These are phyloP conservation scores for Coracias cyanogaster DNA, from an alignment of 2,797 vertebrate species.

Conservation along the genomic window DNA sequence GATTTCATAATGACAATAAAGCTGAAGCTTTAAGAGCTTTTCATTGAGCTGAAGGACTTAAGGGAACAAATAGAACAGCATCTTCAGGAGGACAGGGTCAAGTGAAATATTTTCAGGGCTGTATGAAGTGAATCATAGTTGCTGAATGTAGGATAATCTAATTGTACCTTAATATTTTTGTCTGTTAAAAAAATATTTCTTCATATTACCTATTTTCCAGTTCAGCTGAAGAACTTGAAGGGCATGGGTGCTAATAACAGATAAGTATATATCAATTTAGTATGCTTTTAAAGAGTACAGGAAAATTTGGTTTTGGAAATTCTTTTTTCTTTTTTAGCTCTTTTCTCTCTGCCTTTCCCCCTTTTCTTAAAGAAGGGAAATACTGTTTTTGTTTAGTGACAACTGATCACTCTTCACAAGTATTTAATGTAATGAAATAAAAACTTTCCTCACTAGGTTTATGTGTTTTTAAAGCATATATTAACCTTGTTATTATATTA, in stretches of 20 bases:
- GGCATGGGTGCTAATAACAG: not conserved
- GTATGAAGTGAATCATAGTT: not conserved
- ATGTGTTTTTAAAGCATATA: not conserved
- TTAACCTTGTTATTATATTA: not conserved
- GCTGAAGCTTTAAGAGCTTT: not conserved
- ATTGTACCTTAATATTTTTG: not conserved
- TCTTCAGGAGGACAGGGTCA: not conserved
- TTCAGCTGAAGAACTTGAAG: not conserved
- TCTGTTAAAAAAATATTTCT: not conserved
- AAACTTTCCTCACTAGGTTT: not conserved
- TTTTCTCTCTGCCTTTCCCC: accelerated
- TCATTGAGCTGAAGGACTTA: not conserved
- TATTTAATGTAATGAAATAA: not conserved
- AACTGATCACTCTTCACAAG: not conserved
- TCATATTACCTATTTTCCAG: not conserved
- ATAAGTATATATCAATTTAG: not conserved
- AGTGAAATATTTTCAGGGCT: not conserved
- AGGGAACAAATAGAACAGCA: not conserved
- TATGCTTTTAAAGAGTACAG: not conserved
- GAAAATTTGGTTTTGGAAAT: not conserved
- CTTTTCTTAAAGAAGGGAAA: accelerated
- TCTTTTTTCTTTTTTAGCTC: not conserved
- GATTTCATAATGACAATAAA: not conserved
- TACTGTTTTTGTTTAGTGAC: not conserved
- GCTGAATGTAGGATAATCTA: not conserved